These are phyloP conservation scores for Anthophora plumipes DNA, from an alignment of 2,888 invertebrate genomes.

Conservation along the genomic window DNA sequence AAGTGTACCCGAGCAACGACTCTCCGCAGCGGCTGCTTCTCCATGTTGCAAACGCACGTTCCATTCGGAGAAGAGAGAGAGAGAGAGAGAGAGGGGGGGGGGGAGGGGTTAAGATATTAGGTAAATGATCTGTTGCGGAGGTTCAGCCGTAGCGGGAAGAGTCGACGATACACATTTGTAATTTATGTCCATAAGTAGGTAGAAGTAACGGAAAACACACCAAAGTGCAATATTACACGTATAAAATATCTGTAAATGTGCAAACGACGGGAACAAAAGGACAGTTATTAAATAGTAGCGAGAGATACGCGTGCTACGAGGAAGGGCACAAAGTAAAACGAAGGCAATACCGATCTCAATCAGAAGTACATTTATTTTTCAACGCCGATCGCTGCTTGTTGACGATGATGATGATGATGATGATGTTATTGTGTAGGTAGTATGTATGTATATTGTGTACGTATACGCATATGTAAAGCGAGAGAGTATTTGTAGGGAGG, in stretches of 20 bases:
- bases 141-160: background rate
- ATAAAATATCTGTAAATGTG: conserved; percentile 50
- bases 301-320: background rate
- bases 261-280: conserved; percentile 20
- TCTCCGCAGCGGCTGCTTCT: background rate
- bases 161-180: conserved; percentile 8
- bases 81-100: too few relatives aligned
- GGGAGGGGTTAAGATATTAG: too few relatives aligned
- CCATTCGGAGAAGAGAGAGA: too few relatives aligned
- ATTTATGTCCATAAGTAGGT: conserved; percentile 31
- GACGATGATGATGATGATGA: too few relatives aligned
- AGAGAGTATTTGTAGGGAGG: too few relatives aligned
- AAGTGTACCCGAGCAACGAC: background rate
- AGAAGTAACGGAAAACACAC: conserved; percentile 69
- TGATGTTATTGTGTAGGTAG: too few relatives aligned
- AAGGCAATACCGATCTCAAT: conserved; percentile 22
- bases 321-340: background rate
- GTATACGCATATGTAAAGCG: background rate
- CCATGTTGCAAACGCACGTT: too few relatives aligned
- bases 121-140: too few relatives aligned
- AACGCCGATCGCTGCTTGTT: background rate
- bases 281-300: background rate
- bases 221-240: conserved; percentile 80
- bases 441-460: background rate
- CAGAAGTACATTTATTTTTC: background rate